Base-by-base conservation (phyloP, 2,113 vertebrate genomes). In the Oxyura jamaicensis region DNA sequence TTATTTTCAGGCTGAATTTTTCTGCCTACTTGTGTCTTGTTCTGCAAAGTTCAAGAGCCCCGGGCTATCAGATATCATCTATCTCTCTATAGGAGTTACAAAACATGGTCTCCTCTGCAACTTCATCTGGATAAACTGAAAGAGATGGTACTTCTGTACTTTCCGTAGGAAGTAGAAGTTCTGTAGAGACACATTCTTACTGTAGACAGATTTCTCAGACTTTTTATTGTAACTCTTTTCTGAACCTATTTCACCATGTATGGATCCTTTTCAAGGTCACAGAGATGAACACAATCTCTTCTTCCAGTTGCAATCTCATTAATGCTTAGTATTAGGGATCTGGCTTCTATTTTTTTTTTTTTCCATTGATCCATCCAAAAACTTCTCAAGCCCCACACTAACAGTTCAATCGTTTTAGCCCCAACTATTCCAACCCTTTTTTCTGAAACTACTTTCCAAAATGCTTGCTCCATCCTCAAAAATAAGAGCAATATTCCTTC, bases 41-140 rank as follows among this genome's bases (percentile, higher is more conserved):
- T 93, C 71, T 91, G 52, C 82, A 71, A 89, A 91, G 74, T 93
- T 95, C 85, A 82, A 82, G 82, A 94, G 69, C 75, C 19, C 16
- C 59, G 56, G 36, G 48, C 66, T 85, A 82, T 72, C 52, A 87
- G 74, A 93, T 94, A 93, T 74, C 5, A 53, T 69, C 62, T 79
- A 41, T 69, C 62, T 79, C 46, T 52, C 36, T 62, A 23, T 42
- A 79, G 36, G 93, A 91, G 75, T 85, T 90, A 58, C 66, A 75
- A 78, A 78, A 13, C 31, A 44, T 36, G 71, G 88, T 36, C 36
- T 76, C 58, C 63, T 83, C 35, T 94, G 52, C 68, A 31, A 66
- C n/a, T 11, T 88, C 46, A 60, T 91, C 59, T 2, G 3, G 36
- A 67, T 35, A 74, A 92, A 67, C 55, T 76, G 59, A 41, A 89